Conservation (phyloP, 1,140 invertebrate species). For the Microvelia longipes region DNA sequence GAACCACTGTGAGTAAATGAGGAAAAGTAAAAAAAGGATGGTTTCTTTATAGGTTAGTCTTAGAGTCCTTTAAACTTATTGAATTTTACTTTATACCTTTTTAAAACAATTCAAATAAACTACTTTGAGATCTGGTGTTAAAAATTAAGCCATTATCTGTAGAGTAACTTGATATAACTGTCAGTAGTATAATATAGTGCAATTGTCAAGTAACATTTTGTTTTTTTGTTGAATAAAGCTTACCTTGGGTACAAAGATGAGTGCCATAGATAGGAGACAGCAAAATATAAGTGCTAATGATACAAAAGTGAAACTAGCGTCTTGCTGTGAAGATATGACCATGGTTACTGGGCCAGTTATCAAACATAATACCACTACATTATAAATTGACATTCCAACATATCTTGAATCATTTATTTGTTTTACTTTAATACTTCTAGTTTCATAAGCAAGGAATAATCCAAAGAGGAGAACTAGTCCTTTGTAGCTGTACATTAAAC, state of each 20-base stretch:
- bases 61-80: no score
- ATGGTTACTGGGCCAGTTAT: conserved; percentile 94
- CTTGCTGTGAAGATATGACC: conserved; percentile 90
- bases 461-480: conserved; percentile 91
- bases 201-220: no score
- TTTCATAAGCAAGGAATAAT: conserved; percentile 93
- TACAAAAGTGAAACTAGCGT: conserved; percentile 93
- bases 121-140: no score
- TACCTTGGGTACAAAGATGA: conserved; percentile 93
- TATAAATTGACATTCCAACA: conserved; percentile 98
- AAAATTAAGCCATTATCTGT: no score
- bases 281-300: conserved; percentile 85
- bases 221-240: no score
- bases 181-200: no score
- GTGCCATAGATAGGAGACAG: conserved; percentile 90
- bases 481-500: conserved; percentile 90
- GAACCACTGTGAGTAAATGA: no score
- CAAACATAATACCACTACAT: conserved; percentile 91
- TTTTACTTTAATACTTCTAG: conserved; percentile 85
- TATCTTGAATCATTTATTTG: conserved; percentile 91
- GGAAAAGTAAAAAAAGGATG: no score
- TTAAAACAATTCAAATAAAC: no score
- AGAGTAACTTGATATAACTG: no score
- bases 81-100: no score
- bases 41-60: no score